Evolutionary conservation across 2,888 invertebrate genomes (phyloP), one percentile per base, ranked within the genome.

Genomic region (Agrochola macilenta): DNA sequence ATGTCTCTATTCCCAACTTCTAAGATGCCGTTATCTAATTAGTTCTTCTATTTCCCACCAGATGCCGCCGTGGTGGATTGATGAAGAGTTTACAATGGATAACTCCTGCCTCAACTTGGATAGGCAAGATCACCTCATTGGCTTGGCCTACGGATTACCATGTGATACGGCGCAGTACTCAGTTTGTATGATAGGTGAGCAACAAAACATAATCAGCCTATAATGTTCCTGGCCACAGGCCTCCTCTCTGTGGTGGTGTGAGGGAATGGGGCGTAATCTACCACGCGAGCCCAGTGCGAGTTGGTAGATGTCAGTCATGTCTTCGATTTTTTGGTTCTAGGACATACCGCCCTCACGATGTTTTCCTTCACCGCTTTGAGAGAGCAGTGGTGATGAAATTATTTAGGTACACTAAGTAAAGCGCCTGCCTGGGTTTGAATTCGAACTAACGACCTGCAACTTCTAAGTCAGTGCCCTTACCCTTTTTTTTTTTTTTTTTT

Each of bases 141-240:
- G 96, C 0, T 88, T 97, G 20, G 92, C 97, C 2, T 97, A 97
- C 71, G 97, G 97, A 0, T 90, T 97, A 9, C 96, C 97, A 0
- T 97, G 97, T 82, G 95, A 96, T 58, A 97, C 95, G 0, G 93
- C 96, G 2, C 97, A 97, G 84, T 94, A 95, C 69, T 97, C 97
- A 1, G 91, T 97, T 26, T 97, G 97, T 79, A 93, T 96, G 92
- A 93, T 96, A 74, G 95, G 96, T 96, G 82, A 89, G 90, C 14
- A 69, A 30, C 17, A 30, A 26, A 39, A 61, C 17, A 20, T 39
- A 17, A 30, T 30, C 57, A 23, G 12, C 1, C 9, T 12, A 5
- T 49, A 46, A 49, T 12, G 4, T 23, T 12, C 23, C 9, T 2
- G 14, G 23, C 26, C 14, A 8, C 14, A 35, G 17, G 2, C 23